phyloP scores from a whole-genome alignment of 2,797 vertebrate species.

The Mionectes olivaceus region DNA sequence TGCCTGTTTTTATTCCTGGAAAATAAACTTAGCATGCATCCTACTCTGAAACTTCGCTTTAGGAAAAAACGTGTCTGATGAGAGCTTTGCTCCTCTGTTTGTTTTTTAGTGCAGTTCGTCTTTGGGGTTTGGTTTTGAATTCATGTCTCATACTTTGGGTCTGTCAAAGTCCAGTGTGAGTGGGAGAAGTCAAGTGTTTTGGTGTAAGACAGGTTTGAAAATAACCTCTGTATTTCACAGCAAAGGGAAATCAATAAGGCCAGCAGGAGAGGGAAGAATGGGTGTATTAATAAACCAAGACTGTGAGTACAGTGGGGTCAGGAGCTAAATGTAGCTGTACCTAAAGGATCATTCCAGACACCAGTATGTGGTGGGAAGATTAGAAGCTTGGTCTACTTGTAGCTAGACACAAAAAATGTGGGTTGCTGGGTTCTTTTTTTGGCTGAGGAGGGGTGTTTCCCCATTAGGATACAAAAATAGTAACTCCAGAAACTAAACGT shows the following conservation, averaged over 20 bases:
- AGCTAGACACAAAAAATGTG: not conserved
- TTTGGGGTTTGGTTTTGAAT: not conserved
- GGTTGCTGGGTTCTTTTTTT: not conserved
- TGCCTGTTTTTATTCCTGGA: not conserved
- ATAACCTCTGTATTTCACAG: slow-evolving; percentile 36
- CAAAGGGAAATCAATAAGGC: slow-evolving; percentile 44
- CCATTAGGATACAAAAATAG: not conserved
- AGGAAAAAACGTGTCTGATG: not conserved
- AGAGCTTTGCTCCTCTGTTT: not conserved
- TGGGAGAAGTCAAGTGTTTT: slow-evolving; percentile 28
- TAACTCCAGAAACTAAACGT: not conserved
- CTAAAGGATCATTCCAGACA: not conserved
- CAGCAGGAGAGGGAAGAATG: not conserved
- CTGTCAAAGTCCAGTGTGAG: not conserved
- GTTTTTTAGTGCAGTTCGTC: not conserved
- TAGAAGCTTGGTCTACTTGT: slow-evolving; percentile 14
- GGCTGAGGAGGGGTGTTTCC: not conserved
- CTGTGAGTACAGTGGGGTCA: not conserved
- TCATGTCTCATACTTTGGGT: not conserved
- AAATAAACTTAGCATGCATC: not conserved
- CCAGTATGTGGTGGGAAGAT: not conserved
- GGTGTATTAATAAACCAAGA: slow-evolving; percentile 37
- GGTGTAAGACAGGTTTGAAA: slow-evolving; percentile 35
- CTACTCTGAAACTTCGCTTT: not conserved
- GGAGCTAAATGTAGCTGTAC: slow-evolving; percentile 27